Evolutionary conservation across 2,113 vertebrate genomes (phyloP).

Genomic region (Trogon surrucura): DNA sequence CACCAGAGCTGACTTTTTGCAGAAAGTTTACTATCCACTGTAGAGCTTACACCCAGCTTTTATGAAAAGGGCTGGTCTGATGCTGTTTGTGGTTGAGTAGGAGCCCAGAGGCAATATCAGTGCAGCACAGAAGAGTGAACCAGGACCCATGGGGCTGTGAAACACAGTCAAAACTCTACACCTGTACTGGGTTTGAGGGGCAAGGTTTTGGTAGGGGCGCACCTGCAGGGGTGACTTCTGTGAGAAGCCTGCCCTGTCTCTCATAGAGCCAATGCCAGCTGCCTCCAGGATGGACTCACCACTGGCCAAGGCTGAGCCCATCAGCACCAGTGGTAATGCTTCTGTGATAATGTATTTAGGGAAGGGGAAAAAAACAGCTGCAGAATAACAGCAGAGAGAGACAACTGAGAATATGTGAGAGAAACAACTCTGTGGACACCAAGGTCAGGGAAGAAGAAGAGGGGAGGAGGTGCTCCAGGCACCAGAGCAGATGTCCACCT

Average conservation of each 20-base stretch:
- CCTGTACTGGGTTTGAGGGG: neutral
- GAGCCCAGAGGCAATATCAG: neutral
- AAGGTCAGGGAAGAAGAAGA: neutral
- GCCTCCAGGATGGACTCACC: fast-evolving
- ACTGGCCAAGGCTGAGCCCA: neutral
- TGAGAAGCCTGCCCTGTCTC: neutral
- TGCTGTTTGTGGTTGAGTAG: neutral
- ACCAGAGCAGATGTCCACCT: neutral
- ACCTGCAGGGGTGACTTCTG: no score
- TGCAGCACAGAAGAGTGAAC: neutral
- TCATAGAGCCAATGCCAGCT: fast-evolving
- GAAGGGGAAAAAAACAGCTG: neutral
- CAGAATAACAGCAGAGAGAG: neutral
- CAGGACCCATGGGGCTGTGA: neutral
- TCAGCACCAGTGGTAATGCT: fast-evolving
- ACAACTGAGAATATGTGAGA: no score
- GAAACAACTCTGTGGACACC: neutral
- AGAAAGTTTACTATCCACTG: neutral
- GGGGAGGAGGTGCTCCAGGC: neutral
- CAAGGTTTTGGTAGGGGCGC: neutral
- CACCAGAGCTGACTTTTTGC: neutral
- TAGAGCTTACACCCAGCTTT: neutral
- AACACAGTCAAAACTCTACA: neutral
- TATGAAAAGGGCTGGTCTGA: neutral
- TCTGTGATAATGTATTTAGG: neutral